Evolutionary conservation across 2,113 vertebrate genomes (phyloP).

Genomic region (Poeciliopsis prolifica): DNA sequence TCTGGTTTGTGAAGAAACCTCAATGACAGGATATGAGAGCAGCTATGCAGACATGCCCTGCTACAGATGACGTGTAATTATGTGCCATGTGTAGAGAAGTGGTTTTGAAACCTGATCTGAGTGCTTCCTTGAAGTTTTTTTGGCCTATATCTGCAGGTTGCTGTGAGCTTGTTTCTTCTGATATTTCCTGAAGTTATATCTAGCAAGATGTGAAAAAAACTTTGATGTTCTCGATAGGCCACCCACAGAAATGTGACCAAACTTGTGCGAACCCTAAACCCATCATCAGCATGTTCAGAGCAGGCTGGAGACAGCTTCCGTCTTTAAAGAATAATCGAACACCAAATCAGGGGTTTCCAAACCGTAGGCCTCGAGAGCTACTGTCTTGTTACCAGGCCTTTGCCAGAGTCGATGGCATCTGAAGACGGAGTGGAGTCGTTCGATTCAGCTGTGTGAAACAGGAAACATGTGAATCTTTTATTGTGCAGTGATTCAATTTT

Average conservation of each 20-base stretch:
- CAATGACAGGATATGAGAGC: constrained; percentile 63
- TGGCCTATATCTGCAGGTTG: neutral
- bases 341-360: too few species aligned
- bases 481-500: too few species aligned
- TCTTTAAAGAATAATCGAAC: neutral
- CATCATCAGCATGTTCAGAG: neutral
- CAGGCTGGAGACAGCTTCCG: neutral
- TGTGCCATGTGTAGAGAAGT: constrained; percentile 53
- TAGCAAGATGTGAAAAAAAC: neutral
- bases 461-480: too few species aligned
- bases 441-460: too few species aligned
- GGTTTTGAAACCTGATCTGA: constrained; percentile 38
- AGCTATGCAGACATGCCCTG: constrained; percentile 38
- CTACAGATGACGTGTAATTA: constrained; percentile 59
- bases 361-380: too few species aligned
- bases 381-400: too few species aligned
- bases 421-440: too few species aligned
- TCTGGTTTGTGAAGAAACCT: constrained; percentile 47
- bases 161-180: neutral
- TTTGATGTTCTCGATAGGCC: constrained; percentile 16
- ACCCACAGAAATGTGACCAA: constrained; percentile 23
- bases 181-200: neutral
- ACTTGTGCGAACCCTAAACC: constrained; percentile 19
- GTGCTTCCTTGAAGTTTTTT: neutral
- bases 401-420: too few species aligned